Conservation (phyloP, 2,797 vertebrate genomes). For the Myripristis murdjan region DNA sequence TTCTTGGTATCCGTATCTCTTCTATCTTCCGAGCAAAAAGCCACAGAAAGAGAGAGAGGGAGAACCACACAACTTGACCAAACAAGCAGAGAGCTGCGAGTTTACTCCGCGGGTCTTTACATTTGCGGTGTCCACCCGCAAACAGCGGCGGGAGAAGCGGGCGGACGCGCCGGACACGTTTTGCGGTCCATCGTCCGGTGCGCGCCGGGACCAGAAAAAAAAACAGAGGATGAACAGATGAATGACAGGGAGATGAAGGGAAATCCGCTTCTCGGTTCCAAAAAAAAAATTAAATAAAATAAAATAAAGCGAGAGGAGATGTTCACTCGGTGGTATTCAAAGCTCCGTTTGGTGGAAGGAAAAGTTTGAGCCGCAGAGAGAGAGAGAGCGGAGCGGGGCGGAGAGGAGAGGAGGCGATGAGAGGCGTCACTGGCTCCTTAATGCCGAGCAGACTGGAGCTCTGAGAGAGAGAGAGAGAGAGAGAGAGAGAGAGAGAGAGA, state of each 20-base stretch:
- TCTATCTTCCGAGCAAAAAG: neutral
- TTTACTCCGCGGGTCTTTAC: neutral
- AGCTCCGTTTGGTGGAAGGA: neutral
- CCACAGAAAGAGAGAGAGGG: neutral
- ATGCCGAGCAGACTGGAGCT: slow-evolving; percentile 19
- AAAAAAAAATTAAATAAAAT: fast-evolving
- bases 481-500: neutral
- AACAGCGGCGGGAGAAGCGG: neutral
- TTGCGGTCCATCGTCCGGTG: slow-evolving; percentile 21
- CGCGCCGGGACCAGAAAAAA: slow-evolving; percentile 26
- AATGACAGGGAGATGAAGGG: neutral
- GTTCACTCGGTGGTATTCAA: no score
- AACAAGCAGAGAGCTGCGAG: neutral
- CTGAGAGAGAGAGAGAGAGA: slow-evolving; percentile 7
- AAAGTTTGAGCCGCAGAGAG: slow-evolving; percentile 48
- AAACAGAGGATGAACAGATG: neutral
- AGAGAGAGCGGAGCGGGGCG: slow-evolving; percentile 9
- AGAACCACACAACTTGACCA: neutral
- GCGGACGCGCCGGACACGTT: slow-evolving; percentile 35
- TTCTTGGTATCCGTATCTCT: neutral
- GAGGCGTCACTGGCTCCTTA: slow-evolving; percentile 9
- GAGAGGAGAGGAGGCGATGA: neutral
- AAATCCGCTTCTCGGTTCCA: slow-evolving; percentile 11
- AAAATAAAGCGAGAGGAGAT: no score
- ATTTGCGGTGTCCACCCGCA: slow-evolving; percentile 14